These are phyloP conservation scores for Castor canadensis DNA, from an alignment of 2,113 vertebrate species.

Conservation along the genomic window DNA sequence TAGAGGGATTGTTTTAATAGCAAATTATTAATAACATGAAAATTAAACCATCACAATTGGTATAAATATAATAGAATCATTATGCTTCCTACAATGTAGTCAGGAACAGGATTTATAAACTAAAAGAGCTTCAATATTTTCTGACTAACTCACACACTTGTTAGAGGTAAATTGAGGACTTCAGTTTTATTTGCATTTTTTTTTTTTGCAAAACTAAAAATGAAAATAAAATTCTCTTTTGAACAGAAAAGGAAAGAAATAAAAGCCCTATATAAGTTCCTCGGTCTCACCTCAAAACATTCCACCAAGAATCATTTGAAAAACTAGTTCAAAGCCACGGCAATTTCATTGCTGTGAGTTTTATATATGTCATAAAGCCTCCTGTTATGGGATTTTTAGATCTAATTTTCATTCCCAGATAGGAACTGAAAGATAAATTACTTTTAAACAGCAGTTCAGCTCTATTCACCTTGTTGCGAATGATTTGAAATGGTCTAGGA, in stretches of 20 bases:
- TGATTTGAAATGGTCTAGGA: conserved; percentile 12
- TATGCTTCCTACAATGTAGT: neutral
- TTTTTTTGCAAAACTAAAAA: neutral
- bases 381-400: conserved; percentile 19
- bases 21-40: conserved; percentile 40
- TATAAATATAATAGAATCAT: neutral
- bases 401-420: conserved; percentile 55
- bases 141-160: neutral
- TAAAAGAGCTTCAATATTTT: neutral
- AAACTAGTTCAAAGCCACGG: conserved; percentile 29
- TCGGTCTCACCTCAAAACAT: conserved; percentile 37
- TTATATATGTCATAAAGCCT: conserved; percentile 44
- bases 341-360: conserved; percentile 28
- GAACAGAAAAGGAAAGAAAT: neutral
- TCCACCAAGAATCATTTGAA: conserved; percentile 35
- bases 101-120: neutral
- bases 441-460: conserved; percentile 40
- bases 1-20: neutral
- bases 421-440: conserved; percentile 53
- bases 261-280: neutral
- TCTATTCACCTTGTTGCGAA: conserved; percentile 7
- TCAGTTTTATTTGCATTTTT: neutral
- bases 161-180: neutral
- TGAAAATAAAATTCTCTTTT: neutral
- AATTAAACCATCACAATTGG: neutral